phyloP scores from a whole-genome alignment of 2,797 vertebrate genomes.

The Acrossocheilus wenchowensis region DNA sequence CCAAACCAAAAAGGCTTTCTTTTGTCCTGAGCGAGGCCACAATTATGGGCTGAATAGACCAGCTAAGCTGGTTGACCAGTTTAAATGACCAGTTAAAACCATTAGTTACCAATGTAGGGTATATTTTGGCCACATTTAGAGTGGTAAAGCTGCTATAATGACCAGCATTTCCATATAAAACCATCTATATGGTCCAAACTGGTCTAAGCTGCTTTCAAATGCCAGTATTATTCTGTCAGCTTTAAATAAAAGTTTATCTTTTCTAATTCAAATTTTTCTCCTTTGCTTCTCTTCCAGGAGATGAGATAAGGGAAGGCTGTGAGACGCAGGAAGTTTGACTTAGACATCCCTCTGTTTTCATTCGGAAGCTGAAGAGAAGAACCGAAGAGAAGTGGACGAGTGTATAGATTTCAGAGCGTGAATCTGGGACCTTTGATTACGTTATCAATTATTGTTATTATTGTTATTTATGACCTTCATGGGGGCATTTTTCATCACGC shows the following conservation, averaged over 20 bases:
- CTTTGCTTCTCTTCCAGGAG: constrained; percentile 70
- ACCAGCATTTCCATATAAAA: neutral
- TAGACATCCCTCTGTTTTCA: constrained; percentile 63
- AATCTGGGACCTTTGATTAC: constrained; percentile 67
- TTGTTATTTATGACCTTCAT: constrained; percentile 80
- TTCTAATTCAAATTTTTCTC: neutral
- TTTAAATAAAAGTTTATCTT: neutral
- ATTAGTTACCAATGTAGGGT: neutral
- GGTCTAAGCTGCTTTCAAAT: neutral
- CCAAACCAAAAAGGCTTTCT: constrained; percentile 11
- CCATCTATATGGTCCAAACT: neutral
- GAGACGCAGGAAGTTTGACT: constrained; percentile 34
- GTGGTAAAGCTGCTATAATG: neutral
- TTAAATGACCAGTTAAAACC: constrained; percentile 9
- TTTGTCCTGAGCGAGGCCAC: constrained; percentile 24
- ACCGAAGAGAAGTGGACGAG: constrained; percentile 54
- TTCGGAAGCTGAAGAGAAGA: constrained; percentile 53
- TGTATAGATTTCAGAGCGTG: constrained; percentile 64
- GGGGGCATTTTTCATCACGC: constrained; percentile 66
- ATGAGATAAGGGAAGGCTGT: constrained; percentile 76
- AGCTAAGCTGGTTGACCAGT: neutral
- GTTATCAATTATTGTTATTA: constrained; percentile 71
- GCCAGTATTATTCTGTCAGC: neutral
- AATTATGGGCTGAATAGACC: constrained; percentile 2
- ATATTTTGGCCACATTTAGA: neutral